A percentile compares a stretch with the other conserved stretches of the same genome.
Evolutionary conservation across 2,113 vertebrate species (phyloP).

Genomic region (Barnardius zonarius): DNA sequence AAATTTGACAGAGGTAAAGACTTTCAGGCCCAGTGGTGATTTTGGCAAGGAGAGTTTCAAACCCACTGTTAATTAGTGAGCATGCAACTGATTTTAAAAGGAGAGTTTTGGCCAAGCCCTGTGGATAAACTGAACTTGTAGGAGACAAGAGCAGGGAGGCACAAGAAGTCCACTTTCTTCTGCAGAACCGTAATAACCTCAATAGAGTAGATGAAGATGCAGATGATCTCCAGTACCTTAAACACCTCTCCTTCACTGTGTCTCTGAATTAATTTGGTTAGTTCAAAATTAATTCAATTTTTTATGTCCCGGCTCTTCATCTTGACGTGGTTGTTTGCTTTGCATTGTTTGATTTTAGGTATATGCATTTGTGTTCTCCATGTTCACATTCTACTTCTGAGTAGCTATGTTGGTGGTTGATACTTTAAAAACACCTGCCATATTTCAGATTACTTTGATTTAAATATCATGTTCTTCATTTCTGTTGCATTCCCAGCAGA

Average conservation of each 20-base stretch:
- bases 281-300: not conserved
- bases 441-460: not conserved
- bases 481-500: not conserved
- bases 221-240: not conserved
- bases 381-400: not conserved
- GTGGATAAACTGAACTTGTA: not conserved
- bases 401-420: not conserved
- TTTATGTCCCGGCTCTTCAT: not conserved
- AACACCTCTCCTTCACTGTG: not conserved
- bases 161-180: not conserved
- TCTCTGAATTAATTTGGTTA: not conserved
- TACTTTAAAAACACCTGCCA: not conserved
- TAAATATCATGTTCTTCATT: not conserved
- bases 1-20: not conserved
- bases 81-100: not conserved
- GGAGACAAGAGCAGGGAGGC: not conserved
- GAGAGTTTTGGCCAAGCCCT: not conserved
- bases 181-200: not conserved
- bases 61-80: not conserved
- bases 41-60: not conserved
- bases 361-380: not conserved
- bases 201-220: not conserved
- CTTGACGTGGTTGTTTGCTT: not conserved
- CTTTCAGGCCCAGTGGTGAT: not conserved
- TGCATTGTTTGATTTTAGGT: not conserved